These are phyloP conservation scores for Scaptodrosophila lebanonensis DNA, from an alignment of 1,140 invertebrate genomes.

Conservation along the genomic window DNA sequence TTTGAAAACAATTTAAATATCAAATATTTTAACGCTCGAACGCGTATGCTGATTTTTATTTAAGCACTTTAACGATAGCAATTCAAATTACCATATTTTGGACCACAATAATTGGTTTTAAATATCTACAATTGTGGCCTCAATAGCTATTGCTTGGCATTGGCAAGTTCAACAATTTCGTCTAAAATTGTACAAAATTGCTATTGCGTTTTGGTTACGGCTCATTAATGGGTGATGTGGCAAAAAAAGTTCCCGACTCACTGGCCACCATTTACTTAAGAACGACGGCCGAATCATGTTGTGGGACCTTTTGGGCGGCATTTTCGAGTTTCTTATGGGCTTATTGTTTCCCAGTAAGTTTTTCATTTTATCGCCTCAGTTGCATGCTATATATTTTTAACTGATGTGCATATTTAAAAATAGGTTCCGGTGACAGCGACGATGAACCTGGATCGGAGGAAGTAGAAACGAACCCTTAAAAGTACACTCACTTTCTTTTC, in stretches of 20 bases:
- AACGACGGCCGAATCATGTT: constrained; percentile 57
- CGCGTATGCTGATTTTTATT: no score
- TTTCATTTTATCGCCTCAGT: not conserved
- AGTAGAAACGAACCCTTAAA: constrained; percentile 55
- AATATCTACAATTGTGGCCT: no score
- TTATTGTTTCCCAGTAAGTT: constrained; percentile 67
- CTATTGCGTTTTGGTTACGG: constrained; percentile 41
- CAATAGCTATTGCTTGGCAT: no score
- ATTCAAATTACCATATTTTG: no score
- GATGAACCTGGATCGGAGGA: constrained; percentile 70
- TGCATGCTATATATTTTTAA: not conserved
- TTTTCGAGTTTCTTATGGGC: constrained; percentile 57
- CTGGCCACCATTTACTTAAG: constrained; percentile 32
- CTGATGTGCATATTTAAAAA: not conserved
- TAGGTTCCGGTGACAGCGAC: constrained; percentile 52
- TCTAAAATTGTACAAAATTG: constrained; percentile 16
- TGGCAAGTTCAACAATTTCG: no score
- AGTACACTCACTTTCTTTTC: constrained; percentile 26
- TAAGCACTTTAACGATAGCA: no score
- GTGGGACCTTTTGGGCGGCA: constrained; percentile 61
- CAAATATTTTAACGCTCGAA: no score
- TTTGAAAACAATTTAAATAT: no score
- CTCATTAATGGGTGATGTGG: constrained; percentile 49
- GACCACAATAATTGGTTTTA: no score
- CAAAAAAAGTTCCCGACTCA: constrained; percentile 6